phyloP scores from a whole-genome alignment of 2,797 vertebrate genomes.

The Eulemur rubriventer region DNA sequence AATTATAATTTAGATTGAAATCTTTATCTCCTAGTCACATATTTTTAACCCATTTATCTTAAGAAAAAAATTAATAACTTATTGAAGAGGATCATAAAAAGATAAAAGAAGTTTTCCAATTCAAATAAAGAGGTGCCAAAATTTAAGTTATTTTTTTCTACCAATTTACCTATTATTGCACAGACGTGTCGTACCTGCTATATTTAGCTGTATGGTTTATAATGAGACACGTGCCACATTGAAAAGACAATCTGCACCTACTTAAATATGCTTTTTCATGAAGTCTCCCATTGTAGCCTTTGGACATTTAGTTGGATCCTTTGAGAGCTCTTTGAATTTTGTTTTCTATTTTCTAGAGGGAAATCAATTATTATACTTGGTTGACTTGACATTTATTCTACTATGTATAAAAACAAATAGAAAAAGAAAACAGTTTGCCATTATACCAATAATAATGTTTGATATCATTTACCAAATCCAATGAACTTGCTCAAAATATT shows the following conservation, averaged over 20 bases:
- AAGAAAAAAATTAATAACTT: conserved; percentile 51
- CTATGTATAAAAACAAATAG: background rate
- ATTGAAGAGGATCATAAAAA: conserved; percentile 35
- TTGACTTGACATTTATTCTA: conserved; percentile 4
- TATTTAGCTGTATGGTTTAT: background rate
- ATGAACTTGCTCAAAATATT: background rate
- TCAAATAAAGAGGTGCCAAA: conserved; percentile 35
- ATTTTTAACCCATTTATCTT: conserved; percentile 73
- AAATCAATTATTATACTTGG: background rate
- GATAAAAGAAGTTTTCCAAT: conserved; percentile 10
- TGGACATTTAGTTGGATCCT: conserved; percentile 10
- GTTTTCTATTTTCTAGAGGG: background rate
- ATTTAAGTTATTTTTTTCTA: background rate
- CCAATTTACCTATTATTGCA: background rate
- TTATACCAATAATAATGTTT: background rate
- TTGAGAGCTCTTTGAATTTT: conserved; percentile 22
- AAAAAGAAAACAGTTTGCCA: background rate
- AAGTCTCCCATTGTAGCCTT: background rate
- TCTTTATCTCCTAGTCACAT: conserved; percentile 78
- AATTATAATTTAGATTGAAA: conserved; percentile 82
- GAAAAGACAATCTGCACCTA: background rate
- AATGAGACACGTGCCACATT: background rate
- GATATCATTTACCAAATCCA: background rate
- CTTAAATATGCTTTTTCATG: background rate
- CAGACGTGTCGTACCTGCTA: background rate